These are phyloP conservation scores for Saccopteryx leptura DNA, from an alignment of 2,113 vertebrate genomes.

Conservation along the genomic window DNA sequence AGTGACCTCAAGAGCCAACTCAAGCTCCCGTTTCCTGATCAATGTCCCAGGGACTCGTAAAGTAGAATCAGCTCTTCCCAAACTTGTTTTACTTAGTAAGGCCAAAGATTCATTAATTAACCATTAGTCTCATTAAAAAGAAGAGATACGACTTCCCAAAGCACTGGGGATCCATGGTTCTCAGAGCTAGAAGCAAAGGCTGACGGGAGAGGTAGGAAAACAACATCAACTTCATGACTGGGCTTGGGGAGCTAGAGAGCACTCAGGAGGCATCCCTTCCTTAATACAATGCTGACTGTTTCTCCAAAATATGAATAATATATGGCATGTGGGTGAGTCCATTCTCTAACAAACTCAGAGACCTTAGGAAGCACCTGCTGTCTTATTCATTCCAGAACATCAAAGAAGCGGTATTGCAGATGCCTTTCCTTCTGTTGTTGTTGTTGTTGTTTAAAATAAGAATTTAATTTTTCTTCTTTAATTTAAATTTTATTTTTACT, in stretches of 20 bases:
- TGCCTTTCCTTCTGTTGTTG: not conserved
- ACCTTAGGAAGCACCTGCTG: not conserved
- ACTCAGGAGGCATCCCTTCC: not conserved
- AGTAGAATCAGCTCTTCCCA: constrained; percentile 59
- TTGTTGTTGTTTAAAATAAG: not conserved
- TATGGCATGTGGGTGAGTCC: not conserved
- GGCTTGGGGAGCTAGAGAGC: not conserved
- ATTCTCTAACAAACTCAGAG: not conserved
- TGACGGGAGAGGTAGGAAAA: not conserved
- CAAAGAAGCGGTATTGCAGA: not conserved
- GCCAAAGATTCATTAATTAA: constrained; percentile 77
- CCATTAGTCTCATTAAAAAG: constrained; percentile 66
- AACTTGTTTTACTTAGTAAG: constrained; percentile 64
- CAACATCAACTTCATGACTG: not conserved
- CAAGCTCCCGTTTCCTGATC: not conserved
- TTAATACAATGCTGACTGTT: not conserved
- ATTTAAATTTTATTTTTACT: not conserved
- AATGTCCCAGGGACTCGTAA: not conserved
- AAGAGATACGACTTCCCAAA: constrained; percentile 16
- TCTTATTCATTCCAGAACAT: not conserved
- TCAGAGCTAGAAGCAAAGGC: constrained; percentile 3
- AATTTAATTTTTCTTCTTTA: not conserved
- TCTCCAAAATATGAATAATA: constrained; percentile 36
- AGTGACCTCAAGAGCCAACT: not conserved
- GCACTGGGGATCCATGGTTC: constrained; percentile 16